Evolutionary conservation across 2,113 vertebrate species (phyloP).

Genomic region (Cyanoderma ruficeps): DNA sequence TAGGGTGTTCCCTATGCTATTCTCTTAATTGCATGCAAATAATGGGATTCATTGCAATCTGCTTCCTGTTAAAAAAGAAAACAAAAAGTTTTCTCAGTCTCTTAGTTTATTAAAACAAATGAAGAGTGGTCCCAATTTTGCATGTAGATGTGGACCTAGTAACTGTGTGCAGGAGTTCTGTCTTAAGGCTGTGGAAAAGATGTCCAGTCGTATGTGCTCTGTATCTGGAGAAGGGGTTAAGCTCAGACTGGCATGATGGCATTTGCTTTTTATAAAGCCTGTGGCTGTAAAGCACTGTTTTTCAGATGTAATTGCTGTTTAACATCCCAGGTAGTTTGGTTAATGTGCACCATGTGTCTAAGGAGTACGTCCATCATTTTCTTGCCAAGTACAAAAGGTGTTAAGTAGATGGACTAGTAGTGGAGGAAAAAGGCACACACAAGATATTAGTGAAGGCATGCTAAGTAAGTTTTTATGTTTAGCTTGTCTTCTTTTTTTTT

Average conservation of each 20-base stretch:
- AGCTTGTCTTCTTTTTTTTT: background rate
- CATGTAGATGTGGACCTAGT: background rate
- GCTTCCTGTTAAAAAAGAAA: background rate
- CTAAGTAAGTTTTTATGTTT: background rate
- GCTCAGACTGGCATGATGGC: background rate
- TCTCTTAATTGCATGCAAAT: background rate
- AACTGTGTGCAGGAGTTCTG: background rate
- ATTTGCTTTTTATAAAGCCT: constrained; percentile 34
- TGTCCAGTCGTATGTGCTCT: background rate
- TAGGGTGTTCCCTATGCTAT: background rate
- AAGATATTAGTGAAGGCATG: background rate
- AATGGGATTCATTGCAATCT: background rate
- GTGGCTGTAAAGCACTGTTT: background rate
- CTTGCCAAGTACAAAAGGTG: constrained; percentile 28
- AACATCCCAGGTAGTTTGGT: constrained; percentile 31
- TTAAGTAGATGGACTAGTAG: background rate
- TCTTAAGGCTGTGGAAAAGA: background rate
- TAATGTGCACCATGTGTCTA: constrained; percentile 37
- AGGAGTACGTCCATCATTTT: background rate
- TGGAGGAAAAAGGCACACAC: background rate
- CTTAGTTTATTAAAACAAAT: background rate
- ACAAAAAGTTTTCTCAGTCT: background rate
- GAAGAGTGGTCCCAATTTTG: background rate
- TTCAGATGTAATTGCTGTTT: constrained; percentile 8
- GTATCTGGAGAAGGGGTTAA: constrained; percentile 38